A percentile compares a stretch with the other conserved stretches of the same genome.
Evolutionary conservation across 2,888 invertebrate genomes (phyloP).

Genomic region (Standfussiana lucernea): DNA sequence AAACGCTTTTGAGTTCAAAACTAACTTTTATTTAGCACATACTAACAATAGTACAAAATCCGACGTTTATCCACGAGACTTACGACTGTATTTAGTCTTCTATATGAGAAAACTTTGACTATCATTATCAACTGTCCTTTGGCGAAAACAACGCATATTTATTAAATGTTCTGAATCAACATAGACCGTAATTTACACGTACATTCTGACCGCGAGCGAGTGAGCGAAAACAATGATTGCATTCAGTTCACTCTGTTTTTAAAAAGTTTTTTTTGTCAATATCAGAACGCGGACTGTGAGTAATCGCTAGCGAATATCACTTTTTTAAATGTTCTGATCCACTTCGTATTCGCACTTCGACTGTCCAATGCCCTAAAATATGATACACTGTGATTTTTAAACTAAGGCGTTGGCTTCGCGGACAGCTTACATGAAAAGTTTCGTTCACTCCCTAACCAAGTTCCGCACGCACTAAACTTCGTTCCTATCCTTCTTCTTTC

Average conservation of each 20-base stretch:
- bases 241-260: neutral
- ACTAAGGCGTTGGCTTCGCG: neutral
- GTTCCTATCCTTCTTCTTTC: neutral
- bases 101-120: conserved; percentile 33
- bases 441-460: conserved; percentile 4
- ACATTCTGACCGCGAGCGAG: neutral
- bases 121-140: conserved; percentile 23
- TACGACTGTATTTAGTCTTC: conserved; percentile 33
- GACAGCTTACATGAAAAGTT: neutral
- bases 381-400: neutral
- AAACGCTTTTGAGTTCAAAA: conserved; percentile 54
- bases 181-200: neutral
- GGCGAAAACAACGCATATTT: neutral
- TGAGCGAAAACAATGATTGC: neutral
- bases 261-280: neutral
- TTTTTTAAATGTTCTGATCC: neutral
- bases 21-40: conserved; percentile 55
- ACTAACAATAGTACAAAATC: conserved; percentile 49
- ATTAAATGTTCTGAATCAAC: conserved; percentile 14
- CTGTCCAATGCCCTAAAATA: neutral
- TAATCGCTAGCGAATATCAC: neutral
- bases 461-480: neutral
- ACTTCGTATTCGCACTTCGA: conserved; percentile 3
- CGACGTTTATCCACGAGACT: conserved; percentile 51
- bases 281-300: neutral